phyloP scores from a whole-genome alignment of 2,113 vertebrate species.

The Passer domesticus region DNA sequence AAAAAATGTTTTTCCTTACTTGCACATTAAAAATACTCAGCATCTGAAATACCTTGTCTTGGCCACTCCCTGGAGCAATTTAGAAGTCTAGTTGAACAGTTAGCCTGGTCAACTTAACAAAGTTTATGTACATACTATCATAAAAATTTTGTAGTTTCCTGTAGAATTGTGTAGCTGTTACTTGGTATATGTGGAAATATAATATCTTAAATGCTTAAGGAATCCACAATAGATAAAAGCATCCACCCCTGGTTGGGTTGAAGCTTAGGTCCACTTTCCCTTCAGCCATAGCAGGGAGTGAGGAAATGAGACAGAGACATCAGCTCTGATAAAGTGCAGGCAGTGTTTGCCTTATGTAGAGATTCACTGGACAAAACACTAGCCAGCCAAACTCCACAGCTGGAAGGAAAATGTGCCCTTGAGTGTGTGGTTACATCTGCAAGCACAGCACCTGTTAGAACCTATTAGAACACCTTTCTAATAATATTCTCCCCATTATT shows the following conservation, averaged over 20 bases:
- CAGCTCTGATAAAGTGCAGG: fast-evolving
- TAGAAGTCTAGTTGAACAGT: background rate
- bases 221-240: background rate
- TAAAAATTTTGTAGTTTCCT: background rate
- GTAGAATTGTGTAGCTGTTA: background rate
- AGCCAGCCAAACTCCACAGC: background rate
- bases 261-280: background rate
- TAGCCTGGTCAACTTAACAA: background rate
- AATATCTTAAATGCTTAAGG: background rate
- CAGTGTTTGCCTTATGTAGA: fast-evolving
- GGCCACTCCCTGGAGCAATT: background rate
- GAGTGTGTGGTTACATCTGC: background rate
- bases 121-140: background rate
- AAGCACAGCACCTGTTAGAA: background rate
- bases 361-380: background rate
- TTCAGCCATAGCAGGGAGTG: background rate
- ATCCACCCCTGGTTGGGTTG: background rate
- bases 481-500: background rate
- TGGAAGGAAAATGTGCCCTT: background rate
- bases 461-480: background rate
- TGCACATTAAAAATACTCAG: background rate
- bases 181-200: background rate
- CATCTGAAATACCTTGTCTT: background rate
- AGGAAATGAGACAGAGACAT: background rate
- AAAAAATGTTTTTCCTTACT: background rate